These are phyloP conservation scores for Plusia festucae DNA, from an alignment of 2,888 invertebrate genomes.

Conservation along the genomic window DNA sequence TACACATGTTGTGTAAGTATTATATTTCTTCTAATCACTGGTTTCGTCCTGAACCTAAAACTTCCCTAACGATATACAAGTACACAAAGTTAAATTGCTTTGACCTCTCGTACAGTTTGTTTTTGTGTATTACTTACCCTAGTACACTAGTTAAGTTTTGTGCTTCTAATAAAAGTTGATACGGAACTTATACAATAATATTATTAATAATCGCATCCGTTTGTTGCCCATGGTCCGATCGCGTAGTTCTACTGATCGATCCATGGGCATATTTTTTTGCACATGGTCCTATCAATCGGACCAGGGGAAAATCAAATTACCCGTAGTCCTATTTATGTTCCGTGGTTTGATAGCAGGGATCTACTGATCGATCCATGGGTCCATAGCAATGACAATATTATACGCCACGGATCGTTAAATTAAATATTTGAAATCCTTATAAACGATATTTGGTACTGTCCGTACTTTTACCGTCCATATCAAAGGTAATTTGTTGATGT, in stretches of 20 bases:
- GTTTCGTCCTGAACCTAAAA: background rate
- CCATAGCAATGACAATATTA: background rate
- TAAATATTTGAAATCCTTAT: background rate
- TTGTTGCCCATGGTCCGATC: too few species aligned
- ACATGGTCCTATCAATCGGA: too few species aligned
- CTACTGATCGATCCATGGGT: too few species aligned
- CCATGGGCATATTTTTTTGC: too few species aligned
- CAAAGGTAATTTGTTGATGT: background rate
- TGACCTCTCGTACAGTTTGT: constrained; percentile 11
- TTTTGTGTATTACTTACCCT: constrained; percentile 7
- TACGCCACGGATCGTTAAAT: background rate
- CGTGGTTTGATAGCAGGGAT: too few species aligned
- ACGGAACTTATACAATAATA: background rate
- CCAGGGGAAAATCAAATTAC: too few species aligned
- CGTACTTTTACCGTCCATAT: too few species aligned
- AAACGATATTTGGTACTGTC: too few species aligned
- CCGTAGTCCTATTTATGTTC: too few species aligned
- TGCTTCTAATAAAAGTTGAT: background rate
- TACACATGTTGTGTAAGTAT: too few species aligned
- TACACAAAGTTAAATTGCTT: constrained; percentile 18
- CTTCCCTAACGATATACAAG: background rate
- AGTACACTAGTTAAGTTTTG: background rate
- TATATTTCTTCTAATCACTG: background rate
- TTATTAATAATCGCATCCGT: background rate
- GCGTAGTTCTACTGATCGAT: too few species aligned